Evolutionary conservation across 2,888 invertebrate genomes (phyloP), one percentile per base, ranked within the genome.

Genomic region (Leptinotarsa haldemani): DNA sequence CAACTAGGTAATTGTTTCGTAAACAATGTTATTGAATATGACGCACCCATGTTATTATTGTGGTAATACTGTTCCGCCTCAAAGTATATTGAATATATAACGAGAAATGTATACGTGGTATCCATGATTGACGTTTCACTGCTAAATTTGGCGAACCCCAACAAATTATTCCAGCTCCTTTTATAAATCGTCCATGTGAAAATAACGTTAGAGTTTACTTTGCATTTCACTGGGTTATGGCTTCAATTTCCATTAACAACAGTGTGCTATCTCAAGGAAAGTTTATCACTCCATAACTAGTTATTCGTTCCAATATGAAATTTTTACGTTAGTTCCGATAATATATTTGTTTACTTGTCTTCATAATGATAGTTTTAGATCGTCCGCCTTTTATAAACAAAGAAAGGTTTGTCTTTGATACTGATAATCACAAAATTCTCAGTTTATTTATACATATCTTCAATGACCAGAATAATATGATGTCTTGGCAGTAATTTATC

Each of bases 21-120:
- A 30, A 61, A 61, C 61, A 61, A 61, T 61, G 61, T 61, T 61
- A 61, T 61, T 61, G 61, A 61, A 61, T 30, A 61, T 61, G 61
- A 30, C 61, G 61, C 61, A 30, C 61, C 61, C 61, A 61, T 40
- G 30, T 61, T 61, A 61, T 61, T 61, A 61, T 30, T 4, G 18
- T 30, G 7, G 61, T n/a, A 61, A 61, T 30, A 61, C 61, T 7
- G 56, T 56, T 61, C n/a, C 30, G 61, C 30, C 40, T 61, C 40
- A 61, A 4, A 16, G 30, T 50, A 50, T 16, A 50, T 50, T 50
- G 50, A 50, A 50, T 50, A 50, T 15, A n/a, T 3, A 50, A 50
- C 1, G 50, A 50, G n/a, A 50, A 50, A 50, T 50, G 4, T n/a
- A 50, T n/a, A 50, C 50, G n/a, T 50, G 50, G 50, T 50, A 16